Evolutionary conservation across 2,113 vertebrate genomes (phyloP).

Genomic region (Hyperopisus bebe): DNA sequence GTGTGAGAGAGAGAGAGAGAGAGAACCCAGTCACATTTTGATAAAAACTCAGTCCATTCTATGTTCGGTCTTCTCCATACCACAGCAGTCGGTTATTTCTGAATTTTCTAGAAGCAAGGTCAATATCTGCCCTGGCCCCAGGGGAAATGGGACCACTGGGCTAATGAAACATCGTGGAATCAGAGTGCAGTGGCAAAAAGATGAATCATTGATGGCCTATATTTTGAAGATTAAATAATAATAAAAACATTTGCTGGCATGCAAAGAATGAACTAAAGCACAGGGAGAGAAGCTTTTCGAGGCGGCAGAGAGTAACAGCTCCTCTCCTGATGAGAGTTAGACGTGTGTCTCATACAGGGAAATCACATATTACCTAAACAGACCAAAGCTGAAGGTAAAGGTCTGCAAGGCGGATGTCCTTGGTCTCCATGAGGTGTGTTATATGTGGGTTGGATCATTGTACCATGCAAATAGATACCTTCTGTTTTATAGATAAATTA

Average conservation of each 20-base stretch:
- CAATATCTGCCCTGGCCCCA: not conserved
- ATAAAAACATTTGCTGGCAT: not conserved
- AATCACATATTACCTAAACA: not conserved
- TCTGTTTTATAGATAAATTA: not conserved
- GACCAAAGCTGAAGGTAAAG: not conserved
- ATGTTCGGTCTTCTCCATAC: not conserved
- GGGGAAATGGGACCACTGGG: not conserved
- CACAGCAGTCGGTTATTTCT: not conserved
- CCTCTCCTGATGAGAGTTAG: not conserved
- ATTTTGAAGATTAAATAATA: not conserved
- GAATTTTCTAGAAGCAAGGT: not conserved
- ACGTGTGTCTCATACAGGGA: no score
- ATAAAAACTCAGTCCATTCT: not conserved
- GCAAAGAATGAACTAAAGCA: not conserved
- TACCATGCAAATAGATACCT: not conserved
- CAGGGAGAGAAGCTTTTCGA: not conserved
- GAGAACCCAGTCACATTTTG: not conserved
- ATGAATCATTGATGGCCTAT: not conserved
- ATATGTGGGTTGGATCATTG: not conserved
- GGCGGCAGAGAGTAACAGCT: not conserved
- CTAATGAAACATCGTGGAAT: conserved; percentile 3
- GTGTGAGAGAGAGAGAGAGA: not conserved
- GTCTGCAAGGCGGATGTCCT: not conserved
- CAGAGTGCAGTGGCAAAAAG: not conserved
- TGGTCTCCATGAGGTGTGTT: not conserved